Percentiles rank a stretch among this genome's conserved stretches.
phyloP scores from a whole-genome alignment of 2,888 invertebrate genomes.

The Abscondita cerata region DNA sequence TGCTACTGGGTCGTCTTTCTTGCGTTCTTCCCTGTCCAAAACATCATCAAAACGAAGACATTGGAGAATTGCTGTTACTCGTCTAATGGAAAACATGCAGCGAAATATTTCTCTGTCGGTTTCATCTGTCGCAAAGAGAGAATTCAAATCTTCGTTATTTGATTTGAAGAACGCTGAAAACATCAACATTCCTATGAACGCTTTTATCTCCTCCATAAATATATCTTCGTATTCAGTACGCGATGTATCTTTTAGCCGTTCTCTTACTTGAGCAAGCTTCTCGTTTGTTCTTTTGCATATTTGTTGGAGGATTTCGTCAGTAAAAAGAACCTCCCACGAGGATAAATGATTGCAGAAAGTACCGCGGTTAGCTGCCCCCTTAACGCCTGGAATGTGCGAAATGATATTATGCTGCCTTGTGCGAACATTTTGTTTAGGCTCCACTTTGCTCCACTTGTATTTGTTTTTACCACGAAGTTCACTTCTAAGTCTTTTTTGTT shows the following conservation, averaged over 20 bases:
- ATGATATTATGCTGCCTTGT: too few species aligned
- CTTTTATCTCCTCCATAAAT: too few species aligned
- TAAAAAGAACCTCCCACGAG: slow-evolving; percentile 5
- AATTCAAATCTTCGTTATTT: slow-evolving; percentile 5
- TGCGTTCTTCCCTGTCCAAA: neutral
- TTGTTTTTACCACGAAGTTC: too few species aligned
- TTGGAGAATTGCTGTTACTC: too few species aligned
- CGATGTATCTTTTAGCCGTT: slow-evolving; percentile 3
- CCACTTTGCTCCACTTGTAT: neutral
- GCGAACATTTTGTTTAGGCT: slow-evolving; percentile 5
- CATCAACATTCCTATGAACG: slow-evolving; percentile 8
- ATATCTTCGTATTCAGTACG: slow-evolving; percentile 14
- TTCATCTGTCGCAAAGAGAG: slow-evolving; percentile 12
- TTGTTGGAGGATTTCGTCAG: too few species aligned
- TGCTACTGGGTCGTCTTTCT: neutral
- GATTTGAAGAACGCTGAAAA: slow-evolving; percentile 10
- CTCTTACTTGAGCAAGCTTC: slow-evolving; percentile 8
- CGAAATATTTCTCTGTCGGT: slow-evolving; percentile 7
- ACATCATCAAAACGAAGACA: too few species aligned
- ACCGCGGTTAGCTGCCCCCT: slow-evolving; percentile 9
- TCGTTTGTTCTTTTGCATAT: slow-evolving; percentile 8
- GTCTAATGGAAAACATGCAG: too few species aligned
- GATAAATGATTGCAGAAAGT: slow-evolving; percentile 2
- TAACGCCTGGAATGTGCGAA: slow-evolving; percentile 9
- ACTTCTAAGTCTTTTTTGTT: too few species aligned